Evolutionary conservation across 2,113 vertebrate species (phyloP).

Genomic region (Calidris pugnax): DNA sequence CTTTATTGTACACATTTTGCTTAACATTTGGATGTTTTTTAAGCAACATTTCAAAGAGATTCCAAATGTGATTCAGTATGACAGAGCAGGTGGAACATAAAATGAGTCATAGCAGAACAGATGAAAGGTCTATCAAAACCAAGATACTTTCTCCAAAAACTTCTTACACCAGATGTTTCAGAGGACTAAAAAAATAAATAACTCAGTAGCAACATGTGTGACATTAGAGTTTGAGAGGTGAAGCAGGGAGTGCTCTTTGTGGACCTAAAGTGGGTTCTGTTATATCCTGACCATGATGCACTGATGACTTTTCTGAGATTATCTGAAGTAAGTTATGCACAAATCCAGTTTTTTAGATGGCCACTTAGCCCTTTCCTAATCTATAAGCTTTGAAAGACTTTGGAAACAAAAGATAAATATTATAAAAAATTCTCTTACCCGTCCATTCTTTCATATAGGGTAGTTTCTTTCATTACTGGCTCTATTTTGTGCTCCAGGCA

Average conservation of each 20-base stretch:
- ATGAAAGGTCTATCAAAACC: conserved; percentile 27
- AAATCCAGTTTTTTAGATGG: conserved; percentile 27
- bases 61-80: conserved; percentile 7
- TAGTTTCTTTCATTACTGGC: neutral
- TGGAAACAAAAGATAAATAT: neutral
- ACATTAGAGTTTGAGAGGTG: neutral
- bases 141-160: neutral
- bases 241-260: neutral
- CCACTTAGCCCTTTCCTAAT: neutral
- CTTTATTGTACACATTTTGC: neutral
- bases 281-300: neutral
- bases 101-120: conserved; percentile 12
- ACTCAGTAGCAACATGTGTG: neutral
- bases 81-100: conserved; percentile 28
- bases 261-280: neutral
- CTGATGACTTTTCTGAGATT: neutral
- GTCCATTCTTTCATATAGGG: neutral
- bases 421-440: neutral
- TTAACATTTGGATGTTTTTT: neutral
- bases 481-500: neutral
- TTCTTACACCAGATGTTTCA: conserved; percentile 16
- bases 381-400: conserved; percentile 30
- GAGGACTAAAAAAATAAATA: conserved; percentile 9
- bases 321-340: neutral
- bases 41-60: neutral